These are phyloP conservation scores for Haplotaxodon microlepis DNA, from an alignment of 2,113 vertebrate genomes.

Conservation along the genomic window DNA sequence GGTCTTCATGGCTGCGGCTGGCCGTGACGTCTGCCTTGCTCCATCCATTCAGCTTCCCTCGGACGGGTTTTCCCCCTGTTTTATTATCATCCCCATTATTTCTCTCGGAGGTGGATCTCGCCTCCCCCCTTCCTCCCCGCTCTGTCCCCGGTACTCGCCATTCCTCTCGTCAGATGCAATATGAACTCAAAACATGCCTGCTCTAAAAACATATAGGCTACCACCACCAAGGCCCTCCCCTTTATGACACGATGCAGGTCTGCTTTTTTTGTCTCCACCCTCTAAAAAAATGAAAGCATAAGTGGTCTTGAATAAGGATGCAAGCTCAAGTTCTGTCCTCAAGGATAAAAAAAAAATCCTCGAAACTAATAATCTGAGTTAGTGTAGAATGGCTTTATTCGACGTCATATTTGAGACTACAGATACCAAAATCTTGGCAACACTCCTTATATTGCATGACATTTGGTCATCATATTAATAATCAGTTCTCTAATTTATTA, in stretches of 20 bases:
- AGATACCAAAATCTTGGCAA: neutral
- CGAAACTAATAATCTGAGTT: neutral
- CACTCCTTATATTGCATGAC: neutral
- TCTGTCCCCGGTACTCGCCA: conserved; percentile 21
- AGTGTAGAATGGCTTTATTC: neutral
- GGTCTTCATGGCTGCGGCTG: conserved; percentile 73
- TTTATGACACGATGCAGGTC: conserved; percentile 66
- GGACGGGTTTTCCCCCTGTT: conserved; percentile 54
- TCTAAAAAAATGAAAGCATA: conserved; percentile 19
- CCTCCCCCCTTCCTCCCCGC: neutral
- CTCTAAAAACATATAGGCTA: conserved; percentile 70
- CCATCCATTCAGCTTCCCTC: conserved; percentile 80
- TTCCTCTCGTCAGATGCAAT: conserved; percentile 51
- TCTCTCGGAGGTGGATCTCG: conserved; percentile 57
- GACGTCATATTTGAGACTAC: neutral
- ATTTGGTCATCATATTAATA: neutral
- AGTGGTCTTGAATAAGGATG: neutral
- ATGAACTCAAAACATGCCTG: conserved; percentile 61
- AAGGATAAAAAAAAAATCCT: neutral
- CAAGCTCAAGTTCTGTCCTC: neutral
- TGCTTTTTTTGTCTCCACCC: conserved; percentile 61
- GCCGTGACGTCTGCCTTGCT: conserved; percentile 75
- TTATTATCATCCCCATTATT: conserved; percentile 65
- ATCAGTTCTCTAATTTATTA: neutral
- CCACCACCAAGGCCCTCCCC: conserved; percentile 61